Evolutionary conservation across 2,797 vertebrate species (phyloP), one percentile per base, ranked within the genome.

Genomic region (Tapirus indicus): DNA sequence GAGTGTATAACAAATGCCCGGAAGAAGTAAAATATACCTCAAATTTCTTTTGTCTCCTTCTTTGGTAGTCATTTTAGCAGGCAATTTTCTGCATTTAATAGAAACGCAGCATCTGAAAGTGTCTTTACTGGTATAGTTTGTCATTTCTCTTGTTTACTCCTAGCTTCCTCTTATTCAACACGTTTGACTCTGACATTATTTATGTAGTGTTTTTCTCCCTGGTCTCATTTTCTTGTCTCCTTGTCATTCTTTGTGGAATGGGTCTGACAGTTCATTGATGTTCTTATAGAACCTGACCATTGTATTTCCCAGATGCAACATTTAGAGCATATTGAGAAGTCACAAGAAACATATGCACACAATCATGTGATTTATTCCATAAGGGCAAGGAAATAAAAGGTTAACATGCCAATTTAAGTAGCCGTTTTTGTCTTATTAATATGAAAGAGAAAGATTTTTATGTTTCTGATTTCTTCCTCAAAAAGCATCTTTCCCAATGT

Each of bases 51-150:
- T 4, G 0, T 54, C 23, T 79, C 35, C 41, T n/a, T 60, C 68
- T 56, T 69, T 14, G 6, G 3, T 54, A 80, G 75, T 89, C 41
- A 96, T 96, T 96, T 97, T 84, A 97, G 68, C 56, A 91, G 49
- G 52, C 62, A 86, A n/a, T 95, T 96, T 97, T 90, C 92, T 97
- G 49, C 44, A 75, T 85, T 97, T 96, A 96, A 96, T 96, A 56
- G 88, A 92, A 98, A 84, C 52, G 60, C 20, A 71, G 56, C 60
- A 44, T 72, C 60, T 54, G 47, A 88, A 93, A 95, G n/a, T 83
- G 25, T 88, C 60, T 94, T 91, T 52, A 8, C 92, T 49, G 78
- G 20, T 23, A 41, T 29, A 23, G 80, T 96, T 95, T 71, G 72
- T 97, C 79, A 52, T 72, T 98, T 94, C 1, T 62, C 44, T 84